Base-by-base conservation (phyloP, 2,113 vertebrate genomes). In the Chlorodrepanis virens region DNA sequence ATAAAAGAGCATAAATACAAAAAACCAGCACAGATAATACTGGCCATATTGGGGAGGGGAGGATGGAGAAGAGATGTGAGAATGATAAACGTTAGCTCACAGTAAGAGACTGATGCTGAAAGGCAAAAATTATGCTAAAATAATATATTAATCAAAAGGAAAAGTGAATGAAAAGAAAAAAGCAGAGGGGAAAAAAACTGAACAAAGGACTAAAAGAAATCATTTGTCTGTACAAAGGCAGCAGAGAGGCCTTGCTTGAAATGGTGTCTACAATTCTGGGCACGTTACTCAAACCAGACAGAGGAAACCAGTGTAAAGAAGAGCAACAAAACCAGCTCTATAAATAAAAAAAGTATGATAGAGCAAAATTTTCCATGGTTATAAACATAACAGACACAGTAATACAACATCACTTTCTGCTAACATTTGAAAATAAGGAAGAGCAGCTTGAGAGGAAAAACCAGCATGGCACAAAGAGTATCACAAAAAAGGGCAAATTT, bases 61-160 rank as follows among this genome's bases (percentile, higher is more conserved):
- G 35, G 40, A 90, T 61, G 15, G 45, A 92, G 15, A 35, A 52
- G 60, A 83, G 70, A 95, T 68, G 67, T 3, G 75, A 87, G 88
- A 90, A 93, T 89, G 93, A 96, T 77, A 96, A 96, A 95, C 12
- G 85, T 92, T 94, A 95, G 76, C 82, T 93, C 96, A 89, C 95
- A 96, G 96, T 94, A 75, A 97, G 94, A 96, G 82, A 70, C 83
- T 83, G 90, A 95, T 22, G 40, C 85, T 96, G 96, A 96, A 96
- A 97, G 88, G 92, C 93, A 97, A 97, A 96, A 96, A 96, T 94
- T 95, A 96, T 97, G 96, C 94, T 97, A 95, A 96, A 97, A 94
- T 97, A 97, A 96, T 96, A 95, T 87, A 93, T 84, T 97, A 96
- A 97, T 97, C 94, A 96, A 96, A 96, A 96, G 82, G 67, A 94